phyloP scores from a whole-genome alignment of 2,113 vertebrate species.

The Telmatochromis sp. region DNA sequence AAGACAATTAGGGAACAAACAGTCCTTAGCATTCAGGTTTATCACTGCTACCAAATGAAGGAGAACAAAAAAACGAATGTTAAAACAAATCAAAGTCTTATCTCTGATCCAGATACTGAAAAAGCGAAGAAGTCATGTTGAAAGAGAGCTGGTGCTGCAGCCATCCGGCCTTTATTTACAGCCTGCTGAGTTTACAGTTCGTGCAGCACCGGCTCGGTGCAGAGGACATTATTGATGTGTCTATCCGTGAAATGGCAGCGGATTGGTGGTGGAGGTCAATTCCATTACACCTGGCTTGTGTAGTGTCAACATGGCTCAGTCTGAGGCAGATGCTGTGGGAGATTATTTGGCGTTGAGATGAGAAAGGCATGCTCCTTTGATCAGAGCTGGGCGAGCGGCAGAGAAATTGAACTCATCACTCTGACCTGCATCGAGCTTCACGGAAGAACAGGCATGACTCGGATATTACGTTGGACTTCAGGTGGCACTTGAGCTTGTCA shows the following conservation, averaged over 20 bases:
- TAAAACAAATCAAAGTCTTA: background rate
- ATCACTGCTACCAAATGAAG: background rate
- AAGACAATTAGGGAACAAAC: background rate
- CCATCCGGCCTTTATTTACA: background rate
- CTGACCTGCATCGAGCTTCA: background rate
- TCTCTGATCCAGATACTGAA: background rate
- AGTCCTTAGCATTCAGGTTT: background rate
- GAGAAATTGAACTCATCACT: background rate
- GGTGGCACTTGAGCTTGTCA: background rate
- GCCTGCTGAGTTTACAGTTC: slow-evolving; percentile 10
- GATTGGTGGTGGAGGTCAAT: slow-evolving; percentile 21
- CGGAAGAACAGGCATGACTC: background rate
- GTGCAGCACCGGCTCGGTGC: background rate
- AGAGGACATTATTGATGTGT: slow-evolving; percentile 25
- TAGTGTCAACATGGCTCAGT: slow-evolving; percentile 21
- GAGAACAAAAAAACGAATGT: accelerated
- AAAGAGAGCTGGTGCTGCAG: background rate
- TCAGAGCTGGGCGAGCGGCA: background rate
- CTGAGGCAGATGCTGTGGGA: background rate
- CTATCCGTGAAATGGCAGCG: background rate
- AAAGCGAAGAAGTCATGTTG: background rate
- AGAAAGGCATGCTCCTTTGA: background rate
- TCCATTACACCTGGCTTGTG: slow-evolving; percentile 30
- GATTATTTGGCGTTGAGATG: background rate
- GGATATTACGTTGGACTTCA: background rate